These are phyloP conservation scores for Hippopotamus amphibius DNA, from an alignment of 2,113 vertebrate genomes.

Conservation along the genomic window DNA sequence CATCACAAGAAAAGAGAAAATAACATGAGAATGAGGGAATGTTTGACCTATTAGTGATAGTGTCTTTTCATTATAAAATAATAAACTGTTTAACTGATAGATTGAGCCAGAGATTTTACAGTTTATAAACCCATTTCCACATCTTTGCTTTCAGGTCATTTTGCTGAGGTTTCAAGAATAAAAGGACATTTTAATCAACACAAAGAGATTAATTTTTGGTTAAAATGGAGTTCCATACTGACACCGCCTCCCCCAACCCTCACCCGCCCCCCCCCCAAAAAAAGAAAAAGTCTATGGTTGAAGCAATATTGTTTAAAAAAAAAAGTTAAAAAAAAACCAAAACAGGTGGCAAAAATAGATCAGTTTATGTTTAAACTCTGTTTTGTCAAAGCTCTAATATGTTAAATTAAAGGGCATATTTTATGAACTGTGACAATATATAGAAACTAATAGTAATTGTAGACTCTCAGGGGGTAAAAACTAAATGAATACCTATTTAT, in stretches of 20 bases:
- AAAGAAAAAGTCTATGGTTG: neutral
- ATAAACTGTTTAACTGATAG: slow-evolving; percentile 70
- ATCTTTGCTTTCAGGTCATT: neutral
- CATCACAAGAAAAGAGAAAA: slow-evolving; percentile 70
- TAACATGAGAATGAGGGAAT: slow-evolving; percentile 44
- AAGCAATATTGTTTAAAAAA: neutral
- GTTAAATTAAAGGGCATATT: slow-evolving; percentile 61
- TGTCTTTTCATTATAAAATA: slow-evolving; percentile 77
- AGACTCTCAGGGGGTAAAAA: slow-evolving; percentile 14
- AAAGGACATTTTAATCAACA: slow-evolving; percentile 43
- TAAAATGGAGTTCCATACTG: slow-evolving; percentile 21
- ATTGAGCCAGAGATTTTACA: slow-evolving; percentile 36
- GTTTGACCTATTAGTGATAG: slow-evolving; percentile 74
- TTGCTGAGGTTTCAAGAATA: slow-evolving; percentile 33
- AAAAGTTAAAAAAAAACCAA: neutral
- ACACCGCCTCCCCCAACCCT: neutral
- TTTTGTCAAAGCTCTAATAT: slow-evolving; percentile 45
- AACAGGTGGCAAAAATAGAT: slow-evolving; percentile 10
- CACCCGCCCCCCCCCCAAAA: neutral
- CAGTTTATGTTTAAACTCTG: slow-evolving; percentile 19
- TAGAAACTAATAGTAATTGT: slow-evolving; percentile 53
- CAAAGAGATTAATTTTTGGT: slow-evolving; percentile 16
- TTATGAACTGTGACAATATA: slow-evolving; percentile 55
- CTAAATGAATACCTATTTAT: slow-evolving; percentile 69
- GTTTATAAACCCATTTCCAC: neutral